phyloP scores from a whole-genome alignment of 2,113 vertebrate species.

The Lynx canadensis region DNA sequence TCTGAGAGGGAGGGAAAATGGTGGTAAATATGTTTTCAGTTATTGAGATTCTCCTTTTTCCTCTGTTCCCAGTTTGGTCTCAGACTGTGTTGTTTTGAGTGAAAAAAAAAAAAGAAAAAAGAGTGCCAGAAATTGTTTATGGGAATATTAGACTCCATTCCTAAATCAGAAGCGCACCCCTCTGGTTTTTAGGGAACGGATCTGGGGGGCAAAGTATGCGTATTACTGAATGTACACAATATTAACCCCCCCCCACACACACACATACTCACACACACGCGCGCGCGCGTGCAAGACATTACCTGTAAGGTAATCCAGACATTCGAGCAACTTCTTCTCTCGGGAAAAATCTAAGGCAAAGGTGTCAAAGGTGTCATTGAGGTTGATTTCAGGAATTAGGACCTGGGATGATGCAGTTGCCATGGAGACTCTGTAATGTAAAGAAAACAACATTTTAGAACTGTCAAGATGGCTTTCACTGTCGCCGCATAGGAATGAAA shows the following conservation, averaged over 20 bases:
- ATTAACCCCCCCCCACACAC: neutral
- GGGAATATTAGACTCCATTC: neutral
- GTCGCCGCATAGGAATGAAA: neutral
- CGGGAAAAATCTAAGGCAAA: slow-evolving; percentile 97
- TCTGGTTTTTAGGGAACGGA: neutral
- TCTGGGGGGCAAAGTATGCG: neutral
- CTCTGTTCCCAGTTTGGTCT: neutral
- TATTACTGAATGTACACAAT: neutral
- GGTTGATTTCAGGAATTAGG: slow-evolving; percentile 98
- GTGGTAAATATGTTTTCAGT: neutral
- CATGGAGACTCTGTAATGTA: slow-evolving; percentile 94
- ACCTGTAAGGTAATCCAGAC: slow-evolving; percentile 99
- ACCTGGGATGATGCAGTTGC: slow-evolving; percentile 98
- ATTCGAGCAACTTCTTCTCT: slow-evolving; percentile 98
- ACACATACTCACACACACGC: neutral
- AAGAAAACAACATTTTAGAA: slow-evolving; percentile 76
- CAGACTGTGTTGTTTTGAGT: neutral
- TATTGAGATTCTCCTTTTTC: neutral
- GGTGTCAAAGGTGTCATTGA: slow-evolving; percentile 97
- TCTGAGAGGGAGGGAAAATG: neutral
- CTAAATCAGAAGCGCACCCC: neutral
- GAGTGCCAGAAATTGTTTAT: neutral
- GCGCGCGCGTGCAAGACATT: slow-evolving; percentile 54
- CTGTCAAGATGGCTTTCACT: slow-evolving; percentile 47
- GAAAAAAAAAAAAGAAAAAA: neutral